Evolutionary conservation across 2,797 vertebrate species (phyloP).

Genomic region (Malacoctenus gilli): DNA sequence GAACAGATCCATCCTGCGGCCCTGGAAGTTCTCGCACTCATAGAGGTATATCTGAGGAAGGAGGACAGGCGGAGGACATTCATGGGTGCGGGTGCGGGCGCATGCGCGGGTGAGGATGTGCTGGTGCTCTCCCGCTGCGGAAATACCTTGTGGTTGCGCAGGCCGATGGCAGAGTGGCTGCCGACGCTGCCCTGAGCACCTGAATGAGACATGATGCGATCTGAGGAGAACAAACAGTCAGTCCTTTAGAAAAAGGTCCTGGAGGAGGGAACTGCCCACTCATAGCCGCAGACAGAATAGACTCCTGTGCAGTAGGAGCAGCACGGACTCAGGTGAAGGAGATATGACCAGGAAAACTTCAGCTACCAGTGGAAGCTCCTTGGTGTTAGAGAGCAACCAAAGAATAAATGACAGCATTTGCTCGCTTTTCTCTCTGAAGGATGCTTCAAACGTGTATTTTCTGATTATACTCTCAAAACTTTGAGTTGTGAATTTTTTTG

Average conservation of each 20-base stretch:
- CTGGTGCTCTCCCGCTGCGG: too few species aligned
- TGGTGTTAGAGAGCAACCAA: neutral
- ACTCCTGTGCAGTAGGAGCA: neutral
- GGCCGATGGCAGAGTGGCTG: conserved; percentile 78
- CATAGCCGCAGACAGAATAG: neutral
- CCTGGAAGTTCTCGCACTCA: conserved; percentile 88
- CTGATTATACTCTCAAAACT: too few species aligned
- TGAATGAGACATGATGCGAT: conserved; percentile 85
- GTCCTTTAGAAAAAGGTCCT: neutral
- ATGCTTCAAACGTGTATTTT: too few species aligned
- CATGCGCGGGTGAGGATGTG: too few species aligned
- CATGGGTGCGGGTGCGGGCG: too few species aligned
- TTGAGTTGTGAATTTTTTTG: too few species aligned
- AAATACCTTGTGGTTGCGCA: conserved; percentile 79
- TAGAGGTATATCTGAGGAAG: conserved; percentile 81
- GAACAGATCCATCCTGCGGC: conserved; percentile 80
- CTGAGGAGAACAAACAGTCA: conserved; percentile 46
- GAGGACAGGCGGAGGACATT: too few species aligned
- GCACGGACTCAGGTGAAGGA: too few species aligned
- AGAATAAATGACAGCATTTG: neutral
- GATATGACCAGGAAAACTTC: too few species aligned
- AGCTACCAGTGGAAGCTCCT: neutral
- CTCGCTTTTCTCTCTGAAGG: too few species aligned
- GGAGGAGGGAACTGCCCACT: neutral
- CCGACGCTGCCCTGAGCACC: conserved; percentile 86